phyloP scores from a whole-genome alignment of 2,888 invertebrate species.

The Patella pellucida region DNA sequence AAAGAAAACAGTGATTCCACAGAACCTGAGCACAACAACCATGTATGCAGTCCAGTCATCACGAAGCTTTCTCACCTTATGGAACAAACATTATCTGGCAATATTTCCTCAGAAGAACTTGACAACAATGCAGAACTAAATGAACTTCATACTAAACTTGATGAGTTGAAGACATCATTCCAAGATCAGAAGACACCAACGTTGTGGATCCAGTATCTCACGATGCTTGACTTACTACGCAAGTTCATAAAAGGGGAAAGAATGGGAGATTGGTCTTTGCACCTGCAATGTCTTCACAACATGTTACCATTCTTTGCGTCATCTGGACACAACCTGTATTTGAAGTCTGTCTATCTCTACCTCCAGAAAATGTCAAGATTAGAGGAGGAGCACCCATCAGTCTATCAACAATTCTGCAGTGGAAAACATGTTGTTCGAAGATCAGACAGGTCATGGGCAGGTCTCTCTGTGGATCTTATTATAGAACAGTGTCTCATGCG shows the following conservation, averaged over 20 bases:
- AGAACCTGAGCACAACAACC: too few species aligned
- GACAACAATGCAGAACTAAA: not conserved
- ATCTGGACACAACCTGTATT: slow-evolving; percentile 10
- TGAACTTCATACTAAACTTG: slow-evolving; percentile 2
- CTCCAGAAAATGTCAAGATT: not conserved
- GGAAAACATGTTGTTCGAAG: slow-evolving; percentile 13
- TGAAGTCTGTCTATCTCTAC: not conserved
- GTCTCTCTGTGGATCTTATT: slow-evolving; percentile 8
- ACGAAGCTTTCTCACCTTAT: too few species aligned
- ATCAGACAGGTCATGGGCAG: slow-evolving; percentile 4
- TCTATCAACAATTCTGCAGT: not conserved
- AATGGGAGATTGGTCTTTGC: slow-evolving; percentile 9
- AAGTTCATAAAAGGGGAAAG: slow-evolving; percentile 9
- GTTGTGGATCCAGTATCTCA: slow-evolving; percentile 12
- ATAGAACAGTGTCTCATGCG: slow-evolving; percentile 16
- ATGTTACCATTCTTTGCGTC: slow-evolving; percentile 13
- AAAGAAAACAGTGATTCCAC: too few species aligned
- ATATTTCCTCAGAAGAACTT: not conserved
- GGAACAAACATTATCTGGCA: too few species aligned
- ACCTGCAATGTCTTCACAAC: slow-evolving; percentile 1
- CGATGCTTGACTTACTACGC: slow-evolving; percentile 11
- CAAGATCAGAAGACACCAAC: not conserved
- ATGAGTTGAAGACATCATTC: slow-evolving; percentile 14
- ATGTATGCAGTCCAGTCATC: too few species aligned
- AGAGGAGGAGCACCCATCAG: slow-evolving; percentile 2